Evolutionary conservation across 2,888 invertebrate genomes (phyloP), one percentile per base, ranked within the genome.

Genomic region (Drosophila fulvimacula): DNA sequence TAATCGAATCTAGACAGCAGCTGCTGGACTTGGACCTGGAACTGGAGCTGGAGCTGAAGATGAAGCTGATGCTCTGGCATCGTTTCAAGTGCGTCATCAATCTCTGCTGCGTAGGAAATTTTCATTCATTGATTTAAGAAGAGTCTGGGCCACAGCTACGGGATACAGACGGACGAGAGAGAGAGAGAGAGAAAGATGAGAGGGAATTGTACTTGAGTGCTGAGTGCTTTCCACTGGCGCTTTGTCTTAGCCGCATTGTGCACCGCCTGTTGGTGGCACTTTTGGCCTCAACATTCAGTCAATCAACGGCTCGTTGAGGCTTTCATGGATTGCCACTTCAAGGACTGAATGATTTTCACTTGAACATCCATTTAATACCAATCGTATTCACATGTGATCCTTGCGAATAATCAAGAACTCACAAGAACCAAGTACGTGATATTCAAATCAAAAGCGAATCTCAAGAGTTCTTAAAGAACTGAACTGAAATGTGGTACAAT

Each of bases 21-120:
- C 48, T 17, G 48, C 48, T 32, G 48, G 32, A 42, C 46, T 1
- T 24, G 24, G 11, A 19, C 1, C 42, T 21, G 6, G 13, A 41
- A 11, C 46, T 27, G 9, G 30, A 32, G 19, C 44, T 44, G 24
- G 1, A 44, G 10, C 30, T 48, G n/a, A 9, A 5, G 51, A 21
- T 46, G 21, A 9, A 5, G 51, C 34, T 46, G 21, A 3, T 32
- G 61, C 62, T 75, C 19, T 15, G 72, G 66, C 78, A 79, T 44
- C 34, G 72, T 69, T 79, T 85, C 81, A 88, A 85, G 82, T 83
- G 79, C 86, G 88, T 85, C 88, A 85, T 85, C 84, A 85, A 85
- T 85, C 84, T 85, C 69, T 56, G 78, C 65, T 68, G 67, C 67
- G 70, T 64, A 67, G 69, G 53, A 71, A 65, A 64, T 75, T 81